Percentiles rank a stretch among this genome's conserved stretches.
Evolutionary conservation across 2,113 vertebrate genomes (phyloP).

Genomic region (Engraulis encrasicolus): DNA sequence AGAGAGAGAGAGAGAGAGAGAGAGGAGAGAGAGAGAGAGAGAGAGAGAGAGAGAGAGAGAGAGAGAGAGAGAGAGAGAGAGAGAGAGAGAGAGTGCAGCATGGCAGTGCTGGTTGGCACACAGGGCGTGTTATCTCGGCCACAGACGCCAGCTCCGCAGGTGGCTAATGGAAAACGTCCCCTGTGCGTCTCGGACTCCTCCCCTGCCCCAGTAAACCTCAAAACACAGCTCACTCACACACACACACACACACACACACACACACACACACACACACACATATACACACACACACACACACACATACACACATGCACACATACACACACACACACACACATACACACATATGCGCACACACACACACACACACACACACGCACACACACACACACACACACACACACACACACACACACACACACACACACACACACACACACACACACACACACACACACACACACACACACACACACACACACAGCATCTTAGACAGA

Average conservation of each 20-base stretch:
- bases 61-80: no score
- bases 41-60: no score
- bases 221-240: not conserved
- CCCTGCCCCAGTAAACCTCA: not conserved
- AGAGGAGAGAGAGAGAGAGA: no score
- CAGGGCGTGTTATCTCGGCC: not conserved
- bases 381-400: not conserved
- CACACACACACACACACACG: not conserved
- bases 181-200: conserved; percentile 14
- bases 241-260: not conserved
- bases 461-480: not conserved
- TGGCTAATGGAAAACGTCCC: conserved; percentile 46
- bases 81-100: not conserved
- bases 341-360: not conserved
- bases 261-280: not conserved
- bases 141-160: conserved; percentile 39
- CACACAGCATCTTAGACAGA: no score
- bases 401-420: not conserved
- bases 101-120: not conserved
- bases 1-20: no score
- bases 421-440: not conserved
- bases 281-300: not conserved
- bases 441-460: not conserved
- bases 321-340: not conserved
- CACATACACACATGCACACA: not conserved